Base-by-base conservation (phyloP, 92 coral and sea anemone genomes). In the Porites rus region DNA sequence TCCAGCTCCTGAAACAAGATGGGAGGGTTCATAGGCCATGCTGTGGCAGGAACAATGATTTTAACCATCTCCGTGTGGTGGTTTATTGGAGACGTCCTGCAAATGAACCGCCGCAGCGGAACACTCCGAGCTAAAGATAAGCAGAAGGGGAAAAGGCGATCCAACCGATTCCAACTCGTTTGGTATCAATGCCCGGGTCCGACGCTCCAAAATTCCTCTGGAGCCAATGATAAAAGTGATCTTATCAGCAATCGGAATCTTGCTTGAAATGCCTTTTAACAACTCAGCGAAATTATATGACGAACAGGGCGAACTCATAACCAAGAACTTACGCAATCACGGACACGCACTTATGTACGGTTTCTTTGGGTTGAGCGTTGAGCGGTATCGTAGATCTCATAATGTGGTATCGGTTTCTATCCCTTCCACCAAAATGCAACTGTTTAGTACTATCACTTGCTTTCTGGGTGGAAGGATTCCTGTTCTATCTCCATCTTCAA, bases 401-500 rank as follows among this genome's bases (percentile, higher is more conserved):
- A 24, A 87, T 81, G 17, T 87, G 85, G 78, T 87, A 81, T 82
- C 62, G 59, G 14, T 9, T 91, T 22, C 22, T 88, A 1, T 81
- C 76, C 1, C 77, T 91, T 0, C 86, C 93, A 6, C 84, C 71
- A 11, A 84, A 73, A 20, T 71, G 74, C 58, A 88, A 91, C 76
- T 77, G 76, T 70, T 10, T 72, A 13, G 61, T 77, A 4, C 5
- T 69, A 0, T 84, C 88, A 1, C 14, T 87, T 21, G 93, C 93
- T 0, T 87, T 90, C 61, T 81, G 80, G 28, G 68, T 91, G 72
- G 93, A 91, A 75, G 93, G 93, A 50, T 53, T 82, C 51, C 52
- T 91, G n/a, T 91, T 91, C 70, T 88, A 19, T 51, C 77, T 91
- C 61, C 91, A 91, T 63, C 77, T 91, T 6, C 85, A 87, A 21